These are phyloP conservation scores for Coilia nasus DNA, from an alignment of 2,797 vertebrate genomes.

Conservation along the genomic window DNA sequence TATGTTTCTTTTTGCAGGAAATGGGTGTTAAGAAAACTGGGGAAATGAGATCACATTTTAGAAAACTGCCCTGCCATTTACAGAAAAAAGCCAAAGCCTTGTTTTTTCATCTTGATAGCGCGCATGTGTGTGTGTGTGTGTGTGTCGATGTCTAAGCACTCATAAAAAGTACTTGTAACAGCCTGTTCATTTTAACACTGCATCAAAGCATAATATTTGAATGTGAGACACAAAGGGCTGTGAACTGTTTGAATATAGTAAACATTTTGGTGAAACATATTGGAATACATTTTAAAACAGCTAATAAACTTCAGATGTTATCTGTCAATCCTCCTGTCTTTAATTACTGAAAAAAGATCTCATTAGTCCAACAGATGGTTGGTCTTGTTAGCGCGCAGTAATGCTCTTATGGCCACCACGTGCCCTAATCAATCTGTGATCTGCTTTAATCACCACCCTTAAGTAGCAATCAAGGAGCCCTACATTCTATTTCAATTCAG, in stretches of 20 bases:
- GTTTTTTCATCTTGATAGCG: no score
- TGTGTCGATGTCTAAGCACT: no score
- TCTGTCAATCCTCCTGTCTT: conserved; percentile 62
- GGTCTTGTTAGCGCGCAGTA: conserved; percentile 68
- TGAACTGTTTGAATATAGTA: neutral
- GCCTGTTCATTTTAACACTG: neutral
- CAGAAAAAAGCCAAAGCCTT: no score
- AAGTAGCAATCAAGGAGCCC: conserved; percentile 76
- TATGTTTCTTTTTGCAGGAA: no score
- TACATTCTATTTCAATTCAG: conserved; percentile 30
- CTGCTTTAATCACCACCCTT: conserved; percentile 77
- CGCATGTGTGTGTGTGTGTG: no score
- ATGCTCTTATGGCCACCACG: conserved; percentile 76
- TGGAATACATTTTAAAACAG: neutral
- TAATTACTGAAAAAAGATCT: conserved; percentile 74
- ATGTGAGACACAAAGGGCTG: neutral
- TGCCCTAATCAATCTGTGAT: conserved; percentile 78
- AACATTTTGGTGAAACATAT: neutral
- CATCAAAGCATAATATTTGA: neutral
- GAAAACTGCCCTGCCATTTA: no score
- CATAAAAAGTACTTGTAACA: no score
- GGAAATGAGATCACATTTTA: no score
- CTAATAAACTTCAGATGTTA: conserved; percentile 1
- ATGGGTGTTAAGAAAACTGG: no score
- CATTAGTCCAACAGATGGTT: conserved; percentile 74